Conservation (phyloP, 2,888 invertebrate genomes). For the Allophyes oxyacanthae region DNA sequence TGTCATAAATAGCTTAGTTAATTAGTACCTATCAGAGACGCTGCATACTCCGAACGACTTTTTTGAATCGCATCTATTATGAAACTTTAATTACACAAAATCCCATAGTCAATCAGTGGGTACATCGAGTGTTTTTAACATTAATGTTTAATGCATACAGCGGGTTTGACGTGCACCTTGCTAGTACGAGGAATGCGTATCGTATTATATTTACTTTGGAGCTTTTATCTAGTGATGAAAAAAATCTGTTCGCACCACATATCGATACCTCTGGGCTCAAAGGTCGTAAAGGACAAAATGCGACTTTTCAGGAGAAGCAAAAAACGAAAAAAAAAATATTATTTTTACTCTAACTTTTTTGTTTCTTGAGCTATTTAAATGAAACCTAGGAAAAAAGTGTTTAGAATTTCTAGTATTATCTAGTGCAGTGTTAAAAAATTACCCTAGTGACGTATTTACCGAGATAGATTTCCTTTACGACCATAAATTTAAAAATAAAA, state of each 20-base stretch:
- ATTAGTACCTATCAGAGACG: conserved; percentile 19
- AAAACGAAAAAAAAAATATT: too few species aligned
- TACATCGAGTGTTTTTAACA: conserved; percentile 46
- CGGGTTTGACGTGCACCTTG: conserved; percentile 44
- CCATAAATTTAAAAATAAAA: too few species aligned
- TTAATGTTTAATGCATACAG: conserved; percentile 58
- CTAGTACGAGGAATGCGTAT: conserved; percentile 27
- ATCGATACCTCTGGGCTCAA: too few species aligned
- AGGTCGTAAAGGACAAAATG: too few species aligned
- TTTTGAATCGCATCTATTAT: conserved; percentile 47
- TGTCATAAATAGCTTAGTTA: conserved; percentile 46
- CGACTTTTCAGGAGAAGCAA: too few species aligned
- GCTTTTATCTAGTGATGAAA: conserved; percentile 39
- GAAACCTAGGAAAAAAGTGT: too few species aligned
- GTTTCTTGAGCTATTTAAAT: too few species aligned
- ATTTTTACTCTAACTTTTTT: too few species aligned
- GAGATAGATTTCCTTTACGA: too few species aligned
- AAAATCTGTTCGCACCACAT: conserved; percentile 48
- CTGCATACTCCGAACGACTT: conserved; percentile 32
- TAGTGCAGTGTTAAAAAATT: too few species aligned
- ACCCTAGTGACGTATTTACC: too few species aligned
- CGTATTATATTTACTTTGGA: conserved; percentile 40
- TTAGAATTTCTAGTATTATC: too few species aligned
- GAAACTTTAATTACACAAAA: conserved; percentile 61
- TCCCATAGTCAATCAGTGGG: conserved; percentile 58